phyloP scores from a whole-genome alignment of 2,113 vertebrate genomes.

The Pandion haliaetus region DNA sequence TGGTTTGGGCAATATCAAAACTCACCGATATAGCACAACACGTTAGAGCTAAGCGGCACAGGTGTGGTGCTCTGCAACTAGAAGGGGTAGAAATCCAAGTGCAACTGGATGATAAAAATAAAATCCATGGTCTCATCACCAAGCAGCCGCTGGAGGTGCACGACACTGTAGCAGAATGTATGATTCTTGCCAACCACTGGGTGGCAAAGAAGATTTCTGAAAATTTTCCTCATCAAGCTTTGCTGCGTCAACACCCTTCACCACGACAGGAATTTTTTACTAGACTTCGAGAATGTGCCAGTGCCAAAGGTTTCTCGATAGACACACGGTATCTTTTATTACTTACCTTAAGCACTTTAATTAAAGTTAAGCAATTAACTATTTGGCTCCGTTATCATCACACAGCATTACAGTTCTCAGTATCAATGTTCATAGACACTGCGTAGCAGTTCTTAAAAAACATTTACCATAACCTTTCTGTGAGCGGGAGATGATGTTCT shows the following conservation, averaged over 20 bases:
- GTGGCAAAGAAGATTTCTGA: slow-evolving; percentile 91
- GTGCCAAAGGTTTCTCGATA: slow-evolving; percentile 83
- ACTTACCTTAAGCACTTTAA: neutral
- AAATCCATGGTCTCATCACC: slow-evolving; percentile 89
- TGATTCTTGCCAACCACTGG: slow-evolving; percentile 99
- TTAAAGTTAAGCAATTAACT: neutral
- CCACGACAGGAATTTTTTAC: slow-evolving; percentile 89
- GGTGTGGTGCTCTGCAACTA: slow-evolving; percentile 87
- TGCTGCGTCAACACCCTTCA: slow-evolving; percentile 88
- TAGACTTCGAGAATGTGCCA: slow-evolving; percentile 84
- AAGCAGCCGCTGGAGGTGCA: slow-evolving; percentile 92
- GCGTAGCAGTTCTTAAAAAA: neutral
- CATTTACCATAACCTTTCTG: neutral
- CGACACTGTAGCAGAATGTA: slow-evolving; percentile 93
- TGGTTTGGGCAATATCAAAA: slow-evolving; percentile 79
- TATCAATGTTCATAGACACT: neutral
- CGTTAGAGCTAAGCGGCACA: slow-evolving; percentile 78
- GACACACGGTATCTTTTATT: slow-evolving; percentile 80
- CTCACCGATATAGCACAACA: slow-evolving; percentile 83
- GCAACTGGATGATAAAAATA: slow-evolving; percentile 86
- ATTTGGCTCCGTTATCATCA: rapidly evolving
- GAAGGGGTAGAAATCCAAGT: slow-evolving; percentile 90
- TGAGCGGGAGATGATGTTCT: neutral
- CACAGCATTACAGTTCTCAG: neutral
- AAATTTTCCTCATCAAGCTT: slow-evolving; percentile 84